Evolutionary conservation across 2,113 vertebrate genomes (phyloP).

Genomic region (Anhinga anhinga): DNA sequence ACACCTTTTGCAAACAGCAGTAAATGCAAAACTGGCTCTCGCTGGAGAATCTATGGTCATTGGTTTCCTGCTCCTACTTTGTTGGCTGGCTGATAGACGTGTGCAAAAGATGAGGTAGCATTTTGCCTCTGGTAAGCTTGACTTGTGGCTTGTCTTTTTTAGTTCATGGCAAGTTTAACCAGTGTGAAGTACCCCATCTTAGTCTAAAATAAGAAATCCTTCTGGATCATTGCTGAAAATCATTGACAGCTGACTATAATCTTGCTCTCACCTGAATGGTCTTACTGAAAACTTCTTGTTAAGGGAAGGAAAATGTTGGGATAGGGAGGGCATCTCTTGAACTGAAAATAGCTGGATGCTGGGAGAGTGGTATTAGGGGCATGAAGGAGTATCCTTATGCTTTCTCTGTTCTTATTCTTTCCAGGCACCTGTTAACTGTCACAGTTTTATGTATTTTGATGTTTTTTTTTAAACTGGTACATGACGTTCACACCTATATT

Average conservation of each 20-base stretch:
- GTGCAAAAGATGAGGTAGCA: neutral
- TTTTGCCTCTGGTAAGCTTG: neutral
- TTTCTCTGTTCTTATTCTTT: neutral
- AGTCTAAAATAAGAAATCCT: neutral
- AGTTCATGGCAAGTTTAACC: neutral
- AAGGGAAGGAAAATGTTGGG: neutral
- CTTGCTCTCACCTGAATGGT: neutral
- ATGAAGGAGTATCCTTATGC: neutral
- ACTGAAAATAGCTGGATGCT: neutral
- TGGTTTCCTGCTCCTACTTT: neutral
- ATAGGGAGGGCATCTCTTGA: neutral
- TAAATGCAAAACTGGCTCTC: neutral
- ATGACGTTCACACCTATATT: conserved; percentile 84
- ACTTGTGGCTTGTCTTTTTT: neutral
- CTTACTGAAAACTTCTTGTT: neutral
- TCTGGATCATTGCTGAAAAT: neutral
- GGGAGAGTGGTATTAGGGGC: neutral
- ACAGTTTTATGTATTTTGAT: neutral
- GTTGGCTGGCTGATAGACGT: neutral
- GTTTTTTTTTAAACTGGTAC: conserved; percentile 68
- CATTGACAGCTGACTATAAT: neutral
- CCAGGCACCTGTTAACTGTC: neutral
- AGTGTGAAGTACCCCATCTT: neutral
- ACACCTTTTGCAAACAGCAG: neutral
- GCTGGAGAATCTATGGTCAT: neutral